phyloP scores from a whole-genome alignment of 2,888 invertebrate genomes.

The Parnassius orleans region DNA sequence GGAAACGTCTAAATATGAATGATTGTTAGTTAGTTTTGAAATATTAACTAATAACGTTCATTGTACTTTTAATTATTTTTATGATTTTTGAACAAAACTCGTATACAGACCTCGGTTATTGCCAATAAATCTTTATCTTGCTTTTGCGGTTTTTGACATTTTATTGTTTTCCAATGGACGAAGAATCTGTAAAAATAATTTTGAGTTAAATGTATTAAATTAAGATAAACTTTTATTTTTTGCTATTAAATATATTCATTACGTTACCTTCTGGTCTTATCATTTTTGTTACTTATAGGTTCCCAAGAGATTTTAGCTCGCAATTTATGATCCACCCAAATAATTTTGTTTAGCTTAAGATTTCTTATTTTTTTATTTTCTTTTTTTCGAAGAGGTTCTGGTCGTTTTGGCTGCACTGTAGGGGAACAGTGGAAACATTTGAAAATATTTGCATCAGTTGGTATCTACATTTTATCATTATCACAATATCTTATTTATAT shows the following conservation, averaged over 20 bases:
- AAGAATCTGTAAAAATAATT: slow-evolving; percentile 55
- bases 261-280: slow-evolving; percentile 44
- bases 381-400: slow-evolving; percentile 52
- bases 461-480: no score
- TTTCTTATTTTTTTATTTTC: slow-evolving; percentile 50
- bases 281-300: slow-evolving; percentile 43
- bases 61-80: no score
- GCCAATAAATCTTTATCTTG: slow-evolving; percentile 70
- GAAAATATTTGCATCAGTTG: no score
- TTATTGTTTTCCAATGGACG: slow-evolving; percentile 60
- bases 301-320: slow-evolving; percentile 69
- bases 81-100: no score
- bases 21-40: no score
- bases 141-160: slow-evolving; percentile 59
- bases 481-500: no score
- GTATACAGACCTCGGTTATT: slow-evolving; percentile 72
- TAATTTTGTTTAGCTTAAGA: slow-evolving; percentile 59
- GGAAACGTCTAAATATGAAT: no score
- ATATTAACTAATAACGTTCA: no score
- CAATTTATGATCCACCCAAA: slow-evolving; percentile 65
- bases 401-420: slow-evolving; percentile 47
- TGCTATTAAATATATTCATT: background rate
- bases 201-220: background rate
- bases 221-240: no score
- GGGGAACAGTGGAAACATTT: slow-evolving; percentile 20